These are phyloP conservation scores for Epinotia ramella DNA, from an alignment of 2,888 invertebrate species.

Conservation along the genomic window DNA sequence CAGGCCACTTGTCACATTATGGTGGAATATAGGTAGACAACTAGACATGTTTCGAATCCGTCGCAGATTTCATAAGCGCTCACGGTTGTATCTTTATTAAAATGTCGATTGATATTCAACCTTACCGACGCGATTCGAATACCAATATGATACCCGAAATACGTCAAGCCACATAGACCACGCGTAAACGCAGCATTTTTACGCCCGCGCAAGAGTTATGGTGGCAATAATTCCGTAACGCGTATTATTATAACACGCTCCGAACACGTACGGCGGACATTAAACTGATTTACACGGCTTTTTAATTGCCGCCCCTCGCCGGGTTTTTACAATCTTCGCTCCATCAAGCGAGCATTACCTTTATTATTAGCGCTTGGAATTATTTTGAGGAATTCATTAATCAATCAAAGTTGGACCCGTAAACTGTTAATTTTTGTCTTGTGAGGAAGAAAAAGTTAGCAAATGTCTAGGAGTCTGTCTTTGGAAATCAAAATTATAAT, in stretches of 20 bases:
- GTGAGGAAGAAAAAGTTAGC: neutral
- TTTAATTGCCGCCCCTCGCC: slow-evolving; percentile 51
- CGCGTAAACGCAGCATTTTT: slow-evolving; percentile 14
- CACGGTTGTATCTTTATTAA: too few species aligned
- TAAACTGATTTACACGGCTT: slow-evolving; percentile 60
- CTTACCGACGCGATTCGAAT: too few species aligned
- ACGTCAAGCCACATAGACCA: neutral
- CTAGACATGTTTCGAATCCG: too few species aligned
- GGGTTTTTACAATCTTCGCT: slow-evolving; percentile 51
- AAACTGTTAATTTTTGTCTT: neutral
- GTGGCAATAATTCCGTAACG: slow-evolving; percentile 54
- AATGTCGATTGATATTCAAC: too few species aligned
- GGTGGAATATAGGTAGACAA: too few species aligned
- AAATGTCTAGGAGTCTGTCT: too few species aligned
- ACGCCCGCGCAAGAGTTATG: slow-evolving; percentile 52
- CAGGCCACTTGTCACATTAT: too few species aligned
- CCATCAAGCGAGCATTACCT: slow-evolving; percentile 44
- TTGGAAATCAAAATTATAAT: too few species aligned
- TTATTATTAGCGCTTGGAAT: slow-evolving; percentile 21
- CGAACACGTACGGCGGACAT: slow-evolving; percentile 48
- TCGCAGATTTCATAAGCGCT: too few species aligned
- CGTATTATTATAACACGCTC: slow-evolving; percentile 51
- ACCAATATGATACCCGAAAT: too few species aligned
- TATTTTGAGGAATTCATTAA: slow-evolving; percentile 12
- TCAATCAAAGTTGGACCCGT: neutral